phyloP scores from a whole-genome alignment of 2,888 invertebrate genomes.

The Pandemis cinnamomeana region DNA sequence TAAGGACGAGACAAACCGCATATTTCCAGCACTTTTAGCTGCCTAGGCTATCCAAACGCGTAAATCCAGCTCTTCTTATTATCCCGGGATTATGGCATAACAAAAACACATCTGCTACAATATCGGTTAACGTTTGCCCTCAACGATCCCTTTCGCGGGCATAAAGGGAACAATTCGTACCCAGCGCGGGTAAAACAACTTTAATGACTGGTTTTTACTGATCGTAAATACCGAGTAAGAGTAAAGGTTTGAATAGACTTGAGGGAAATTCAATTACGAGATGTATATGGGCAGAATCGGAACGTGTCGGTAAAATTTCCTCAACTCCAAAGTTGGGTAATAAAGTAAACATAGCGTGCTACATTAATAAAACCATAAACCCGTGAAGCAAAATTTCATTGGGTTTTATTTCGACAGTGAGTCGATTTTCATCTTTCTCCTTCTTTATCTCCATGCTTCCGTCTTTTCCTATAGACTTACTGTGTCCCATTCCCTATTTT shows the following conservation, averaged over 20 bases:
- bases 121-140: constrained; percentile 19
- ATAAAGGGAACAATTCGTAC: constrained; percentile 22
- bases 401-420: background rate
- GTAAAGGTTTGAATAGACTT: constrained; percentile 17
- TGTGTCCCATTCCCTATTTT: no score
- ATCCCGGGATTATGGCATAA: background rate
- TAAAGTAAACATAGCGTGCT: background rate
- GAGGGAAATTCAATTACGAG: constrained; percentile 17
- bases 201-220: constrained; percentile 25
- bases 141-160: background rate
- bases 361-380: background rate
- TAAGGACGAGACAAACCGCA: no score
- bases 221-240: constrained; percentile 21
- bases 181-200: constrained; percentile 17
- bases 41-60: background rate
- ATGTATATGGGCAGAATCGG: background rate
- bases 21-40: background rate
- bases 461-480: no score
- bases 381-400: background rate
- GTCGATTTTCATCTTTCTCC: background rate
- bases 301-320: background rate
- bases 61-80: background rate
- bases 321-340: background rate
- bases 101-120: constrained; percentile 21
- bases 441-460: background rate